Base-by-base conservation (phyloP, 2,797 vertebrate genomes). In the Myioborus melanocephalus region DNA sequence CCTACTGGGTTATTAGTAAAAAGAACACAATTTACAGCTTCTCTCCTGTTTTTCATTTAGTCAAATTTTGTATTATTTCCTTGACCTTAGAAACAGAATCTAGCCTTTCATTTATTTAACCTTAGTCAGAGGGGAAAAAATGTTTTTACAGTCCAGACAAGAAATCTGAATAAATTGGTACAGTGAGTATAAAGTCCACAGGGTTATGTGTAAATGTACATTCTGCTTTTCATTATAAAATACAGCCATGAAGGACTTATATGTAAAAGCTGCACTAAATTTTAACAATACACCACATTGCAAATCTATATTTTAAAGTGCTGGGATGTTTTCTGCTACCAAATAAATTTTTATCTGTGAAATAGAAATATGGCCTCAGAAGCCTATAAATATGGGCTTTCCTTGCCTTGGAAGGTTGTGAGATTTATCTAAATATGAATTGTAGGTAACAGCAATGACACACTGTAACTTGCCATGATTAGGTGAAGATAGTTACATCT, bases 221-320 rank as follows among this genome's bases (percentile, higher is more conserved):
- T 96, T 91, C 89, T 97, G 68, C 69, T 88, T 96, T 96, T 81
- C 76, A 70, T 96, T 93, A 90, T 95, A 96, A 97, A 97, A 96
- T 95, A 95, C 73, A 96, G 47, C 86, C 81, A 26, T 81, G 92
- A 95, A 94, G 69, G 90, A 87, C 77, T 92, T 93, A 84, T 11
- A 60, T 8, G 24, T 94, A 97, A 98, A 97, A 96, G 69, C 92
- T 79, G 30, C 90, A 77, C 86, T 96, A 97, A 97, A 97, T 97
- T 88, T 94, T 96, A 86, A 95, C 75, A 95, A 73, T 83, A 89
- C 39, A 82, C 26, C 19, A 59, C 20, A 43, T 50, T 90, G 71
- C 55, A 87, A 93, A 94, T 90, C 81, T 94, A 28, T 95, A 87
- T 83, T 95, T 96, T 93, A 88, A 96, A 94, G 59, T 34, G 21